Evolutionary conservation across 2,797 vertebrate genomes (phyloP).

Genomic region (Aphelocoma californica): DNA sequence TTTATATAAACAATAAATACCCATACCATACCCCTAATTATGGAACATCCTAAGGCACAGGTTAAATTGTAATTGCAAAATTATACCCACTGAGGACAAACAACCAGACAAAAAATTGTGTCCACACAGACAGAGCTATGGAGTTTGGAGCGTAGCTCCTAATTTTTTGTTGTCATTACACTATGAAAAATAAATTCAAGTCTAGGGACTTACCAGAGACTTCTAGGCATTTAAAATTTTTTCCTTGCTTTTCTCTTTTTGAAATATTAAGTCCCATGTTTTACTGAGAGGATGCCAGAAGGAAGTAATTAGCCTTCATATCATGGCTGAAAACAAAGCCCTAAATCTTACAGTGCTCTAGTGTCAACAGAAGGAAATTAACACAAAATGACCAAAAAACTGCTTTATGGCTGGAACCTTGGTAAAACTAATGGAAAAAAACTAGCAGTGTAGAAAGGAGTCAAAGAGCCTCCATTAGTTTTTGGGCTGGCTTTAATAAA

Average conservation of each 20-base stretch:
- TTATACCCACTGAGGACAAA: not conserved
- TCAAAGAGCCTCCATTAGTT: not conserved
- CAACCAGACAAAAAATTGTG: not conserved
- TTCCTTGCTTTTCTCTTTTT: not conserved
- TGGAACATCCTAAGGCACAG: not conserved
- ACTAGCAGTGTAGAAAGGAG: not conserved
- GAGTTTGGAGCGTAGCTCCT: not conserved
- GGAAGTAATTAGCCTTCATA: constrained; percentile 43
- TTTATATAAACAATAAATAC: not conserved
- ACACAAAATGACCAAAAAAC: not conserved
- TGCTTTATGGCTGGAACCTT: not conserved
- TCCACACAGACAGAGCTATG: not conserved
- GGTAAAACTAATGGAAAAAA: not conserved
- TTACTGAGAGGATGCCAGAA: constrained; percentile 19
- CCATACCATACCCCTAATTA: not conserved
- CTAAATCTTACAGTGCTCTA: constrained; percentile 30
- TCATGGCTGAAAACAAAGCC: constrained; percentile 42
- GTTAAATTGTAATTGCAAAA: not conserved
- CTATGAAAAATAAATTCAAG: not conserved
- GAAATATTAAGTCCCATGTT: constrained; percentile 1
- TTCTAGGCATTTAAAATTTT: not conserved
- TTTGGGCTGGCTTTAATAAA: not conserved
- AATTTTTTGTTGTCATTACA: not conserved
- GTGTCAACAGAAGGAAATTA: constrained; percentile 40
- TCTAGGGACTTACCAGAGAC: not conserved